These are phyloP conservation scores for Phalacrocorax carbo DNA, from an alignment of 2,113 vertebrate species.

Conservation along the genomic window DNA sequence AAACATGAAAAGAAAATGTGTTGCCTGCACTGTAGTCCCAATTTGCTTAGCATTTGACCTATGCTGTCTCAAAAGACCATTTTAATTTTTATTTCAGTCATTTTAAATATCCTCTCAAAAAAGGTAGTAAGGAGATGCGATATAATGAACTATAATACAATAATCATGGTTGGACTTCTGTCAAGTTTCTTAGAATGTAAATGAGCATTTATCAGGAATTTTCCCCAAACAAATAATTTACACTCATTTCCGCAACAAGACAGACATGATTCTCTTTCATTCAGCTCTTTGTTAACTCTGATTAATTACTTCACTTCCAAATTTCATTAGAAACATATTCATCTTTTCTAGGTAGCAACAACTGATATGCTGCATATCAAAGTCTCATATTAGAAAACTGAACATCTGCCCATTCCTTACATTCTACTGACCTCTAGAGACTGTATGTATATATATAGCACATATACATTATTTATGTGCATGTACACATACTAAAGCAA, in stretches of 20 bases:
- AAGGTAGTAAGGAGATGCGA: neutral
- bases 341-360: conserved; percentile 52
- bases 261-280: conserved; percentile 51
- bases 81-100: conserved; percentile 2
- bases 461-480: conserved; percentile 37
- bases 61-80: neutral
- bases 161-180: conserved; percentile 63
- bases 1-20: neutral
- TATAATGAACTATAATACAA: conserved; percentile 52
- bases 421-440: conserved; percentile 86
- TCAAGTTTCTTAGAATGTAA: conserved; percentile 56
- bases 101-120: neutral
- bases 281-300: conserved; percentile 67
- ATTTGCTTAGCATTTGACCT: neutral
- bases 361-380: neutral
- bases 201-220: conserved; percentile 69
- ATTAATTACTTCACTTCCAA: conserved; percentile 71
- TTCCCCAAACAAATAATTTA: conserved; percentile 74
- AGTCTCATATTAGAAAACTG: conserved; percentile 1
- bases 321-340: conserved; percentile 57
- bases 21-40: neutral
- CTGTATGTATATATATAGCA: conserved; percentile 55
- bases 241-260: conserved; percentile 68
- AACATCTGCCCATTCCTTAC: conserved; percentile 75
- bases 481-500: neutral